A percentile compares a stretch with the other conserved stretches of the same genome.
Evolutionary conservation across 2,797 vertebrate genomes (phyloP).

Genomic region (Lindbergichthys nudifrons): DNA sequence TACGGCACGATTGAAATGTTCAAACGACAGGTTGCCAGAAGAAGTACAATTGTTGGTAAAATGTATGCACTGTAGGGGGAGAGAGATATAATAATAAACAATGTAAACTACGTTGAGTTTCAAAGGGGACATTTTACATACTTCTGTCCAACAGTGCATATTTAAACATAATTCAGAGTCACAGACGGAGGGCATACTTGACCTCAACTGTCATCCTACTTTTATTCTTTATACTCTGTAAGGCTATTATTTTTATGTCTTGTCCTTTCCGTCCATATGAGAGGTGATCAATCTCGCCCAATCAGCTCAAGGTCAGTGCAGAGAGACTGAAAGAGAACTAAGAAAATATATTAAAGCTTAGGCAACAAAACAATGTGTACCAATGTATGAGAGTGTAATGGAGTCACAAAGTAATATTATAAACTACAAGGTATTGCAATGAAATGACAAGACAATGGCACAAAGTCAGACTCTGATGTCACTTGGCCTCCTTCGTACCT

Average conservation of each 20-base stretch:
- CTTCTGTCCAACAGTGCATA: not conserved
- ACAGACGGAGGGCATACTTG: constrained; percentile 8
- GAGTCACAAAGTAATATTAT: constrained; percentile 24
- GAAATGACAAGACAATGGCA: constrained; percentile 11
- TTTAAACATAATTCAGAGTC: constrained; percentile 17
- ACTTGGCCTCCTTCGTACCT: constrained; percentile 1
- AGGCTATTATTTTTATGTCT: constrained; percentile 34
- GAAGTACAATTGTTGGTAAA: not conserved
- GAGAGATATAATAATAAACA: not conserved
- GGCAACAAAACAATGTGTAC: not conserved
- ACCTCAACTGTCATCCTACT: constrained; percentile 30
- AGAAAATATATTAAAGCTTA: constrained; percentile 12
- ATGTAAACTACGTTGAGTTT: not conserved
- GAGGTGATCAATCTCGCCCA: constrained; percentile 51
- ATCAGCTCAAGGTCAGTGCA: constrained; percentile 63
- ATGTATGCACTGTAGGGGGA: not conserved
- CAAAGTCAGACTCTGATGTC: constrained; percentile 2
- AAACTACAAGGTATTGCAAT: not conserved
- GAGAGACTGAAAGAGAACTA: constrained; percentile 9
- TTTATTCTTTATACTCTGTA: constrained; percentile 20
- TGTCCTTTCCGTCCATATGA: constrained; percentile 30
- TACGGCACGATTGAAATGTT: not conserved
- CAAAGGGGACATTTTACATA: constrained; percentile 37
- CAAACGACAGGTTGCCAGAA: constrained; percentile 5
- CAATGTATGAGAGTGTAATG: constrained; percentile 5